Conservation (phyloP, 2,797 vertebrate genomes). For the Eospalax fontanierii region DNA sequence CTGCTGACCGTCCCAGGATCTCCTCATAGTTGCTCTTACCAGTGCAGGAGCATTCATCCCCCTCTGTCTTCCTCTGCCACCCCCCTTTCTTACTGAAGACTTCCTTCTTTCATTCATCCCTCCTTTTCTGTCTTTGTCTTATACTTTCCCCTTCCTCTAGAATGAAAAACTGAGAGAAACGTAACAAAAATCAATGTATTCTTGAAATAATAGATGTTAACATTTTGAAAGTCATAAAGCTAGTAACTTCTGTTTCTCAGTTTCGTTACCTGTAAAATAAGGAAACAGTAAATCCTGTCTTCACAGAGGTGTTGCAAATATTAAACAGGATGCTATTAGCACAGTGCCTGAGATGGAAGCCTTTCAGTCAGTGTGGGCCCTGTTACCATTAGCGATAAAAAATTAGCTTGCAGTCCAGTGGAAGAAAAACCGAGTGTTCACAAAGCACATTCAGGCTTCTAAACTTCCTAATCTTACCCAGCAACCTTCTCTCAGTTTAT, state of each 20-base stretch:
- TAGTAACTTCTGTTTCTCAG: conserved; percentile 13
- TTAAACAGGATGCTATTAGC: background rate
- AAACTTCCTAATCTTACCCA: background rate
- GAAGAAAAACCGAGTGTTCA: background rate
- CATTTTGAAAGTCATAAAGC: conserved; percentile 20
- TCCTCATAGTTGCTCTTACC: background rate
- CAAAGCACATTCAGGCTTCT: background rate
- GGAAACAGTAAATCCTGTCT: background rate
- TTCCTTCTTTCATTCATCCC: background rate
- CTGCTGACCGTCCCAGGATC: too few relatives aligned
- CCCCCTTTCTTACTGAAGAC: background rate
- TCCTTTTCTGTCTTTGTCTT: background rate
- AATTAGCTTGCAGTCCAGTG: background rate
- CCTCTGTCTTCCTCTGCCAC: background rate
- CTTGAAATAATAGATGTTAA: conserved; percentile 49
- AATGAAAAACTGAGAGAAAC: conserved; percentile 53
- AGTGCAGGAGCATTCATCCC: background rate
- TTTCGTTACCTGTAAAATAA: conserved; percentile 50
- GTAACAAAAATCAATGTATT: background rate
- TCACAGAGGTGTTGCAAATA: background rate
- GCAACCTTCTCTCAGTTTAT: background rate
- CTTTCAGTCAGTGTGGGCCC: background rate
- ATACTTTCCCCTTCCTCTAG: background rate
- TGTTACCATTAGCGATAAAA: background rate
- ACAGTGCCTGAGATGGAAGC: background rate